Percentiles rank a stretch among this genome's conserved stretches.
phyloP scores from a whole-genome alignment of 2,113 vertebrate genomes.

The Lophius piscatorius region DNA sequence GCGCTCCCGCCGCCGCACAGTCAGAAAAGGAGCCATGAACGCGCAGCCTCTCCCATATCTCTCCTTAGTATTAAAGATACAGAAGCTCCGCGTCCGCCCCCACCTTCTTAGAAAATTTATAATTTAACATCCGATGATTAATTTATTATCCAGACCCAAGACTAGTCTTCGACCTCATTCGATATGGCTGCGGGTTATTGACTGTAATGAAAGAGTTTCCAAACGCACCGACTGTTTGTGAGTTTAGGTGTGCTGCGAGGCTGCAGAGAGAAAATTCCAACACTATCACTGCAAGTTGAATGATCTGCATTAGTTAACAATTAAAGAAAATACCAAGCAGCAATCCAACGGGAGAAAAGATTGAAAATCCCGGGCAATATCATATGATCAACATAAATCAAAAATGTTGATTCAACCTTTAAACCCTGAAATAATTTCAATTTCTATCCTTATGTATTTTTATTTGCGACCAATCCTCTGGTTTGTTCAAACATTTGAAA shows the following conservation, averaged over 20 bases:
- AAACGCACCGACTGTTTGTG: conserved; percentile 7
- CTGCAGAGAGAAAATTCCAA: background rate
- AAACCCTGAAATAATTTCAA: no score
- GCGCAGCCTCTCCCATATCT: conserved; percentile 83
- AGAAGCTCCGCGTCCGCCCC: conserved; percentile 55
- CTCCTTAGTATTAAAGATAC: conserved; percentile 78
- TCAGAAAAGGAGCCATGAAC: conserved; percentile 67
- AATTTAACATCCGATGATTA: conserved; percentile 70
- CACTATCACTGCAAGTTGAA: no score
- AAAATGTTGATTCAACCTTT: no score
- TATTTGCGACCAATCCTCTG: no score
- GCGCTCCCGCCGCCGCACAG: conserved; percentile 72
- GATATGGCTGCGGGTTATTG: conserved; percentile 18
- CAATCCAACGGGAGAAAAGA: no score
- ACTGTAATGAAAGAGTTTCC: conserved; percentile 26
- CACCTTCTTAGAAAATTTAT: conserved; percentile 67
- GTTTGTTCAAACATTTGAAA: no score
- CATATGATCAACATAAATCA: no score
- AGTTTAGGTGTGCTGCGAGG: background rate
- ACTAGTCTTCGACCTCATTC: conserved; percentile 70
- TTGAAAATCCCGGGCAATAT: no score
- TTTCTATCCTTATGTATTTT: no score
- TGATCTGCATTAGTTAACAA: no score
- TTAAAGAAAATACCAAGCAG: background rate
- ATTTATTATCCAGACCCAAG: conserved; percentile 56